Base-by-base conservation (phyloP, 2,888 invertebrate genomes). In the Lithosia quadra region DNA sequence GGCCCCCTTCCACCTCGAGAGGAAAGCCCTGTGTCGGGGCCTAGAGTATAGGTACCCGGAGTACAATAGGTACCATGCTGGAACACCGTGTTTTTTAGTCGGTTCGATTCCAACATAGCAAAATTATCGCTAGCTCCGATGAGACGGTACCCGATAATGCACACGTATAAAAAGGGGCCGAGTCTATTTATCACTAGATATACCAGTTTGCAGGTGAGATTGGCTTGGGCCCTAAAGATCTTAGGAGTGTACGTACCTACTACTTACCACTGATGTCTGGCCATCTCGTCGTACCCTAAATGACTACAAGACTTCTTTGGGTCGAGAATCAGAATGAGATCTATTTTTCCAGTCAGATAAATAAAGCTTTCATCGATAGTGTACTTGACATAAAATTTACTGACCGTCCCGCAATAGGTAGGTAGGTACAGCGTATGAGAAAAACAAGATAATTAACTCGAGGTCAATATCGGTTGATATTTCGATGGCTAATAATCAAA, bases 381-480 rank as follows among this genome's bases (percentile, higher is more conserved):
- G 33, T 60, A 60, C 28, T 2, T 56, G 28, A 28, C 39, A 28
- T n/a, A n/a, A n/a, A n/a, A n/a, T 53, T 49, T 53, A 10, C 49
- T n/a, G 49, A 49, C 28, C 21, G 13, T 8, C 5, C 49, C 28
- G 15, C 18, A 63, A 63, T 53, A 33, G 11, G 13, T 33, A 33
- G 11, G 13, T 33, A 56, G 13, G 22, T 24, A 56, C 5, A 21
- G 21, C 10, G n/a, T 49, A 62, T 21, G 36, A 63, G 22, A 55
- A 34, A 63, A 63, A 55, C 55, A 55, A 22, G 15, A 22, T 49
- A 55, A 63, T 63, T 21, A 55, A 63, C 34, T 22, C 22, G 34
- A 18, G 55, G 55, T 34, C 33, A 55, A 58, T 10, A 33, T 15
- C n/a, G 9, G 49, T 8, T 49, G 49, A 49, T 22, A 8, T 63